Evolutionary conservation across 2,797 vertebrate species (phyloP), one percentile per base, ranked within the genome.

Genomic region (Dicrostonyx torquatus): DNA sequence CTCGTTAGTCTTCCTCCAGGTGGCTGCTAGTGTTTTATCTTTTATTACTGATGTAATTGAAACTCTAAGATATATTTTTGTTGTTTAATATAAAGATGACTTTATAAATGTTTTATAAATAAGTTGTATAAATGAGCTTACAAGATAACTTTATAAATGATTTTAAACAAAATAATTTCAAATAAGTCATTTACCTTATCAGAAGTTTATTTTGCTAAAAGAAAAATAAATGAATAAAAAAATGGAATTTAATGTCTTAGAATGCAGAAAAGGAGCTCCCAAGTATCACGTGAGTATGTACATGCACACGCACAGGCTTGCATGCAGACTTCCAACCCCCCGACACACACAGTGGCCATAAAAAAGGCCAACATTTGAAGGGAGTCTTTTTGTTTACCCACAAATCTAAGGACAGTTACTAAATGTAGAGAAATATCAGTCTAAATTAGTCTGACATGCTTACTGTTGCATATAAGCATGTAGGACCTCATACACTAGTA

Each of bases 121-220:
- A 58, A 58, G 55, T 55, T 55, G 20, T 55, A 55, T 55, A 55
- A 18, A 6, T 55, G 20, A 55, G 18, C 18, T 58, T 70, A 18
- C 24, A 94, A 9, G 5, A 89, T 55, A 92, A 72, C 4, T 84
- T 9, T n/a, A 75, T 82, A 45, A 76, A 20, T 55, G 4, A 90
- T 83, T 93, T 84, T 89, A 93, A 94, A 96, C 37, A 89, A 6
- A 31, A 20, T 76, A 93, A 34, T 79, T 93, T 88, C 83, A 91
- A 80, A 60, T n/a, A 17, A 88, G 15, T 55, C 91, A 80, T 34
- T 79, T 77, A 78, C 34, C 48, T 77, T 88, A 90, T 76, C 45
- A 94, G 58, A 95, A 78, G 34, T 70, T 90, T 88, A 77, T 50
- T 64, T n/a, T 82, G 84, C 26, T 37, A 72, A 72, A 86, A 87